These are phyloP conservation scores for Prunella himalayana DNA, from an alignment of 2,113 vertebrate genomes.

Conservation along the genomic window DNA sequence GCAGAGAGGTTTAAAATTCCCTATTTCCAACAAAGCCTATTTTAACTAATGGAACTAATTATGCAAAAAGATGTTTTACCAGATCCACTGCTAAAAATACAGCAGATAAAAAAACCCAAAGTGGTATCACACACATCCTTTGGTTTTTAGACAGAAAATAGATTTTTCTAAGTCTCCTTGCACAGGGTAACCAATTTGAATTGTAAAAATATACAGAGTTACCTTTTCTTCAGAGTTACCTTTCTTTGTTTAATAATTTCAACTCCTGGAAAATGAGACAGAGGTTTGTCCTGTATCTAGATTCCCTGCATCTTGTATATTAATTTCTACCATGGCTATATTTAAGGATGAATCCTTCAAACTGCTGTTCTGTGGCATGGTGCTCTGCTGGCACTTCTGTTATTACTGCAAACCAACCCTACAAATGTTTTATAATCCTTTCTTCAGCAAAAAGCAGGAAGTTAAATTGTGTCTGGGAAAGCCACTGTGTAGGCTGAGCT, in stretches of 20 bases:
- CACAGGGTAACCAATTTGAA: neutral
- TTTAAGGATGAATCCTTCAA: neutral
- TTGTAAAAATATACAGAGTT: neutral
- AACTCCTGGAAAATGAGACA: neutral
- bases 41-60: neutral
- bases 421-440: neutral
- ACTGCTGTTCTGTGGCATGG: neutral
- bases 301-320: neutral
- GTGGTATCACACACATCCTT: neutral
- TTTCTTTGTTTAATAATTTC: neutral
- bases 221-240: neutral
- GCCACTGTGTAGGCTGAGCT: neutral
- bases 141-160: neutral
- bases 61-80: neutral
- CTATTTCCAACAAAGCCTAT: neutral
- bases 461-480: neutral
- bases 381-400: neutral
- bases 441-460: neutral
- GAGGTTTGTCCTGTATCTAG: neutral
- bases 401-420: neutral
- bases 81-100: neutral
- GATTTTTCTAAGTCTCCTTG: neutral
- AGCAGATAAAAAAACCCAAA: neutral
- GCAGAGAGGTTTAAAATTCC: neutral
- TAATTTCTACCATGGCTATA: neutral